Evolutionary conservation across 2,888 invertebrate genomes (phyloP).

Genomic region (Parnassius glacialis): DNA sequence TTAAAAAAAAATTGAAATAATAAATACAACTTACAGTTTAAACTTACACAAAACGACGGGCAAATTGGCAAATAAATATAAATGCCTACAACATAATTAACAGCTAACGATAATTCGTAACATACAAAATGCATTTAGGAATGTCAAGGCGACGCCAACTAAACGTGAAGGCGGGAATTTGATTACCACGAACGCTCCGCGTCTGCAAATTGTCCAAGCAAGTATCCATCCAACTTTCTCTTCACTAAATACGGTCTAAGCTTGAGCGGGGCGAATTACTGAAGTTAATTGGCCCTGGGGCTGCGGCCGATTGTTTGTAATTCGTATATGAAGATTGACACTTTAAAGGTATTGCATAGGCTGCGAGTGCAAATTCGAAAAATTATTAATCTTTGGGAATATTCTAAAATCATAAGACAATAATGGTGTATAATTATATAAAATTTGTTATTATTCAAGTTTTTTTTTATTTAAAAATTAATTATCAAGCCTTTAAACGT

Average conservation of each 20-base stretch:
- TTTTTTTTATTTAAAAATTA: too few relatives aligned
- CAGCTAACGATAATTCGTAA: constrained; percentile 44
- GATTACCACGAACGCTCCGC: constrained; percentile 65
- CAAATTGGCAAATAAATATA: neutral
- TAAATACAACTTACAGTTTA: too few relatives aligned
- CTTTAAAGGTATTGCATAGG: neutral
- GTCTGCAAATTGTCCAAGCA: constrained; percentile 67
- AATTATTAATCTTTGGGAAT: too few relatives aligned
- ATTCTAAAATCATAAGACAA: too few relatives aligned
- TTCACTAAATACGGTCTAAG: constrained; percentile 29
- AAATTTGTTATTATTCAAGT: too few relatives aligned
- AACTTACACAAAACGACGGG: too few relatives aligned
- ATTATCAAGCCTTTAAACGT: too few relatives aligned
- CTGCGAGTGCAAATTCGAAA: neutral
- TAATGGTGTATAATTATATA: too few relatives aligned
- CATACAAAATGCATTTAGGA: constrained; percentile 70
- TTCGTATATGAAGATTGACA: constrained; percentile 25
- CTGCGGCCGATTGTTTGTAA: constrained; percentile 29
- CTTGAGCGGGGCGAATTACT: constrained; percentile 46
- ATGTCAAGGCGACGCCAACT: constrained; percentile 71
- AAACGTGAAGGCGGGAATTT: constrained; percentile 73
- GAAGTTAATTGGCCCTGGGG: constrained; percentile 46
- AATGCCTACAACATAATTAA: constrained; percentile 6
- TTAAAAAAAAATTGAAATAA: neutral
- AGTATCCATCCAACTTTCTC: constrained; percentile 38